Evolutionary conservation across 2,113 vertebrate species (phyloP).

Genomic region (human): GRCh38 chr3:191948001-191948500

Average conservation of each 20-base stretch:
- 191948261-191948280: background rate
- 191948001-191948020: background rate
- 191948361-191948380: background rate
- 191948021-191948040: background rate
- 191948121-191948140: background rate
- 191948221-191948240: background rate
- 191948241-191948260: background rate
- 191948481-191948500: background rate
- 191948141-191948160: background rate
- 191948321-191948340: background rate
- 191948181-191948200: background rate
- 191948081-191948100: background rate
- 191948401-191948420: background rate
- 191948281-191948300: background rate
- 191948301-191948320: background rate
- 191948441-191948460: background rate
- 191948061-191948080: background rate
- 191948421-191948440: background rate
- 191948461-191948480: background rate
- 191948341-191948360: background rate
- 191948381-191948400: constrained; percentile 2
- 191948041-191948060: background rate
- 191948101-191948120: background rate
- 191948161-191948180: background rate
- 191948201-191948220: background rate